Evolutionary conservation across 2,113 vertebrate genomes (phyloP), one percentile per base, ranked within the genome.

Genomic region (Osmerus mordax): DNA sequence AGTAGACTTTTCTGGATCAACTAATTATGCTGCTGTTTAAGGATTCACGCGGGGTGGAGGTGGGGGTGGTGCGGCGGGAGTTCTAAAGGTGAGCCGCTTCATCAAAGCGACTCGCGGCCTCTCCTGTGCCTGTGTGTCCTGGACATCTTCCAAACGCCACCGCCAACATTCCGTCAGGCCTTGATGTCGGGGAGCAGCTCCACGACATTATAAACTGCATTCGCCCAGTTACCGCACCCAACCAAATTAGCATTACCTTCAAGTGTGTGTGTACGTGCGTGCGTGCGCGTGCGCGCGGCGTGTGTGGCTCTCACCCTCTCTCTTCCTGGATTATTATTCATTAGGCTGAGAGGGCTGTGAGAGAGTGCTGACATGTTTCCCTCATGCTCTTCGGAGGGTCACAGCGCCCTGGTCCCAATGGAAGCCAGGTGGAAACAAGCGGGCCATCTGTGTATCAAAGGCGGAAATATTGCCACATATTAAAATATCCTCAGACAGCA

Each of bases 311-410:
- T 69, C 41, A 8, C 47, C n/a, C 18, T 47, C 64, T n/a, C 18
- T 41, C 64, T n/a, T 11, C 28, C 3, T 29, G 19, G 55, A 55
- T 82, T 74, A 54, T 79, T 76, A 83, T 78, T 79, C 81, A 67
- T 28, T 56, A 47, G 69, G 66, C 28, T 25, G 67, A 67, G 61
- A 72, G 60, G 65, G 19, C 3, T 32, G 53, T 18, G 65, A 81
- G 80, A 83, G 82, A 88, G 74, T 81, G 81, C 90, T 83, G 90
- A 84, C 84, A 74, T 75, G 81, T 86, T 78, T 86, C 86, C 80
- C 86, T 80, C 79, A 63, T 68, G 9, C 66, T 3, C 58, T 2
- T 28, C 61, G 14, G 9, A 60, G 79, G 72, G 70, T 69, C 29
- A 41, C 5, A 3, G 68, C 65, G 9, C 51, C 8, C 32, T 47